Conservation (phyloP, 2,797 vertebrate species). For the Erpetoichthys calabaricus region DNA sequence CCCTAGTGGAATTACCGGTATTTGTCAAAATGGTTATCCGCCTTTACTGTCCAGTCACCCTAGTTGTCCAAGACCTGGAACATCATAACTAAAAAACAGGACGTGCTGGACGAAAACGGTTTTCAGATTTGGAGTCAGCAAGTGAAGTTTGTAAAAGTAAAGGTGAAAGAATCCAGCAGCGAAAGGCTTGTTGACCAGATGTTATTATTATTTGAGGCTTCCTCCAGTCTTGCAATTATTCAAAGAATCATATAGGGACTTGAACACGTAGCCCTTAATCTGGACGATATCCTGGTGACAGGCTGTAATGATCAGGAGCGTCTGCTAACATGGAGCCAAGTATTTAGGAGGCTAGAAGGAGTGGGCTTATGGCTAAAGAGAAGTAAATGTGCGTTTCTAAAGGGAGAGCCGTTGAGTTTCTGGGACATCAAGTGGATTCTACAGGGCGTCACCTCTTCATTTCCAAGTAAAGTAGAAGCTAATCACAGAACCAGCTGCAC, state of each 20-base stretch:
- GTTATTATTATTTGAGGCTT: background rate
- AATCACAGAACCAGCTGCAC: conserved; percentile 1
- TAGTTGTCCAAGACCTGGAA: too few species aligned
- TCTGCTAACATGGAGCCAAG: background rate
- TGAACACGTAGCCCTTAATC: background rate
- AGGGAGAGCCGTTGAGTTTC: background rate
- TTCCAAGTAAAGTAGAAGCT: too few species aligned
- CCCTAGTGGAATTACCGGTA: too few species aligned
- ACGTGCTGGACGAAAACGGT: too few species aligned
- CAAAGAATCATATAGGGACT: background rate
- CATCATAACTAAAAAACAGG: too few species aligned
- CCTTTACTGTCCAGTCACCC: too few species aligned
- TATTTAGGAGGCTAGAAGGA: background rate
- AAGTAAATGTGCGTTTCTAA: conserved; percentile 1
- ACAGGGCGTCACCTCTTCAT: background rate
- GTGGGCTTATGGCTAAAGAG: background rate
- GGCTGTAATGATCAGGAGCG: background rate
- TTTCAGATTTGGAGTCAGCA: too few species aligned
- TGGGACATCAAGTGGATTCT: background rate
- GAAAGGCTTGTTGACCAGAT: background rate
- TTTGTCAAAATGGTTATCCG: too few species aligned
- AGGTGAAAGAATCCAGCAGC: background rate
- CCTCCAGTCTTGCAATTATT: background rate
- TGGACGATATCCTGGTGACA: background rate
- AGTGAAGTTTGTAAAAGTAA: too few species aligned